Conservation (phyloP, 2,888 invertebrate species). For the Drosophila affinis region DNA sequence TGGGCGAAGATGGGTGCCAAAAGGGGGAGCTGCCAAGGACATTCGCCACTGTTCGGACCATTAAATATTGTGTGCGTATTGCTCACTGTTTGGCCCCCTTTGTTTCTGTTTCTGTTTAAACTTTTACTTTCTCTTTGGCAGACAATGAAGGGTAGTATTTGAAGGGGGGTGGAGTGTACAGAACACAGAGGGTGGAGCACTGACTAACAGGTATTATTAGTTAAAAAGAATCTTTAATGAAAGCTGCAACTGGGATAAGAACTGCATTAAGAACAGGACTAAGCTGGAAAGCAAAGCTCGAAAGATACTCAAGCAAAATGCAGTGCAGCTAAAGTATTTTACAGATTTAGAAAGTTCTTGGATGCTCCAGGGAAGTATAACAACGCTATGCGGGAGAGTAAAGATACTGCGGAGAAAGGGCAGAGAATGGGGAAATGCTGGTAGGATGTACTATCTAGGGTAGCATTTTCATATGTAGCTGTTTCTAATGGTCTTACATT, state of each 20-base stretch:
- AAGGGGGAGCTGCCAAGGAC: conserved; percentile 19
- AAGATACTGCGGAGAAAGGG: not conserved
- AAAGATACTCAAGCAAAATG: not conserved
- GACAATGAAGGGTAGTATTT: conserved; percentile 8
- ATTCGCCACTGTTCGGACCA: conserved; percentile 42
- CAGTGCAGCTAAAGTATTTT: not conserved
- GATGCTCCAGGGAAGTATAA: not conserved
- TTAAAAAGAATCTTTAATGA: conserved; percentile 6
- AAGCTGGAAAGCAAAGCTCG: not conserved
- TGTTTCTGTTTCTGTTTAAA: conserved; percentile 26
- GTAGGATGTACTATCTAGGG: too few species aligned
- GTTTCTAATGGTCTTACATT: too few species aligned
- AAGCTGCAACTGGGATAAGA: not conserved
- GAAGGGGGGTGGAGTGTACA: not conserved
- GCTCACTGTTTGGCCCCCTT: conserved; percentile 25
- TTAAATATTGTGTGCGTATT: conserved; percentile 50
- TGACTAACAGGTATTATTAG: conserved; percentile 17
- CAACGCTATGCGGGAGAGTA: not conserved
- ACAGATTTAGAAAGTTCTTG: not conserved
- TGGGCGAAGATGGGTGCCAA: conserved; percentile 21
- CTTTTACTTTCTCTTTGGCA: conserved; percentile 1
- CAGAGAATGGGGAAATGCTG: not conserved
- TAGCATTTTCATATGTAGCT: too few species aligned
- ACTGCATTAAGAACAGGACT: not conserved
- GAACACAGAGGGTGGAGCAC: not conserved